Base-by-base conservation (phyloP, 1,140 invertebrate genomes). In the Acromyrmex heyeri region DNA sequence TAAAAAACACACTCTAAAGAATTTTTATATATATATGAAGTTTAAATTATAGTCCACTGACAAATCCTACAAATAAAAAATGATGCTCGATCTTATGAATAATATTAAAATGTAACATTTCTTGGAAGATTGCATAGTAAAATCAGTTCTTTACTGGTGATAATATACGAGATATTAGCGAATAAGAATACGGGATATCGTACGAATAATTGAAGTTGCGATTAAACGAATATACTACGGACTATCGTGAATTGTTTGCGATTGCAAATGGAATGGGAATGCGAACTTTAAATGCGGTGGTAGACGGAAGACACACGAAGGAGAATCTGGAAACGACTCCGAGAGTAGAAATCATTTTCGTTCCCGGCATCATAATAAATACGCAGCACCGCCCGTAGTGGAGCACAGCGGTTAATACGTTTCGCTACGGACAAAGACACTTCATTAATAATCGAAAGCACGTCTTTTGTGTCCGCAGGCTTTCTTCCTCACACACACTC, bases 391-490 rank as follows among this genome's bases (percentile, higher is more conserved):
- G 50, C 53, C 21, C 70, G 50, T 69, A 81, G 67, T 21, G 59
- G 87, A 85, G 64, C 83, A 53, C 27, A 24, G 62, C 90, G 83
- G 88, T 92, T 93, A 92, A 93, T 92, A 85, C 86, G 70, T 90
- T 93, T 92, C 91, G 86, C 91, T 91, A 88, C 87, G 86, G 87
- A 93, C 91, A 92, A 92, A 93, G 91, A 93, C 91, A 92, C 91
- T 93, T 93, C 92, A 93, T 93, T 93, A 93, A 93, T 93, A 93
- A 93, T 88, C 91, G 76, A 91, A 93, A 93, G 91, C 92, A 59
- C 81, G 91, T 88, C 89, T 88, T 93, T 93, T 92, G 88, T 92
- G 79, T 81, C 83, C 82, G 50, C 21, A 38, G 3, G 34, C 65
- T 24, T 78, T 85, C 85, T 78, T 83, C 34, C 65, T 69, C 65